Evolutionary conservation across 1,140 invertebrate species (phyloP).

Genomic region (Oryzaephilus surinamensis): DNA sequence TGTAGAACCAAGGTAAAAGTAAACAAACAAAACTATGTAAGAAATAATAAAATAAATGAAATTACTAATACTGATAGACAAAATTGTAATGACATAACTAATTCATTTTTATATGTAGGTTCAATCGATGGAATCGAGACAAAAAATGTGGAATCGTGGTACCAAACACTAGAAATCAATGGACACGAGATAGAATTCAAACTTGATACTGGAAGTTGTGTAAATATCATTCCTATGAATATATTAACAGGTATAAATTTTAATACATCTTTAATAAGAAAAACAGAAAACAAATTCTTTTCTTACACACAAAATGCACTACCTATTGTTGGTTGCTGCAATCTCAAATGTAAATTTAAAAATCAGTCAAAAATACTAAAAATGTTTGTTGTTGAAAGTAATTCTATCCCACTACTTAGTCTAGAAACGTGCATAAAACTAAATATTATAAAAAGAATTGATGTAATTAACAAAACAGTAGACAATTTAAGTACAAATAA

Average conservation of each 20-base stretch:
- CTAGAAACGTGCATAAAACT: slow-evolving; percentile 5
- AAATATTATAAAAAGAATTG: slow-evolving; percentile 5
- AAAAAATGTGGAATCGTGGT: slow-evolving; percentile 10
- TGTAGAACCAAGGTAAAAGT: slow-evolving; percentile 7
- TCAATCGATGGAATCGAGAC: slow-evolving; percentile 1
- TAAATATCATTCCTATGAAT: slow-evolving; percentile 16
- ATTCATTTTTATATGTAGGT: too few species aligned
- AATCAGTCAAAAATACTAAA: slow-evolving; percentile 7
- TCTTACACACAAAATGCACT: slow-evolving; percentile 13
- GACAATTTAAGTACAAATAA: not conserved
- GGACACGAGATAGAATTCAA: slow-evolving; percentile 14
- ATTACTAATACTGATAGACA: not conserved
- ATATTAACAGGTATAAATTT: slow-evolving; percentile 10
- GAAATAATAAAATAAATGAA: slow-evolving; percentile 8
- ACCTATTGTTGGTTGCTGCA: slow-evolving; percentile 6
- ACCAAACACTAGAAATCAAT: slow-evolving; percentile 13
- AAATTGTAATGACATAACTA: too few species aligned
- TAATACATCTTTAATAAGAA: slow-evolving; percentile 1
- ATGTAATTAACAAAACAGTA: not conserved
- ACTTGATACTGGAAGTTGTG: slow-evolving; percentile 17
- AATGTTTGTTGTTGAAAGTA: slow-evolving; percentile 7
- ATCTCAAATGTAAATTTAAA: slow-evolving; percentile 1
- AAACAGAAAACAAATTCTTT: slow-evolving; percentile 1
- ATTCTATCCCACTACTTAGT: slow-evolving; percentile 6
- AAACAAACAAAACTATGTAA: slow-evolving; percentile 5